Base-by-base conservation (phyloP, 2,888 invertebrate species). In the Helleia helle region DNA sequence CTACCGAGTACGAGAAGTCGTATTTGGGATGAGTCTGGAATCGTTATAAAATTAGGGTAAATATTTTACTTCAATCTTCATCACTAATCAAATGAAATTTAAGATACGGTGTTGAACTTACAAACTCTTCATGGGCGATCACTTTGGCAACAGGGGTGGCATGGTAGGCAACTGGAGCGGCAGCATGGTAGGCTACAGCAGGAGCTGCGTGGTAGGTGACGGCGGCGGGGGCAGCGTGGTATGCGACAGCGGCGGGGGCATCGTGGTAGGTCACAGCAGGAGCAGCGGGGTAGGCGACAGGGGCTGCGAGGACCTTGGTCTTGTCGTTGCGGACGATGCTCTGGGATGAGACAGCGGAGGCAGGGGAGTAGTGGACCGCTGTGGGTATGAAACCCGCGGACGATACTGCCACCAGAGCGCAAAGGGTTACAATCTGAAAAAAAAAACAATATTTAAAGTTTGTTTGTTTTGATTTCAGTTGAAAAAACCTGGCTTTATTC, bases 1-100 rank as follows among this genome's bases (percentile, higher is more conserved):
- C 70, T 9, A 86, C 83, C 28, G 81, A 79, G 62, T 86, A 86
- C 43, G 65, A 71, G 66, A 72, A 85, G 54, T 76, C 71, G 58
- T 74, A 74, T 53, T 71, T 64, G 36, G 73, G 71, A 58, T 66
- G 51, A 3, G 62, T 55, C 68, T 68, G 48, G 6, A 47, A 46
- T 14, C 18, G 18, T 18, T n/a, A 3, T 3, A 5, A 18, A 18
- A 18, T 18, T 18, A 18, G 4, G 4, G 18, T 4, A 5, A 3
- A 18, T 18, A 3, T 4, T 4, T 5, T 18, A 5, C 18, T 5
- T 18, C 5, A 18, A 7, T 2, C 2, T 2, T 4, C 9, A 2
- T 13, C 28, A 12, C 13, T 11, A 28, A 12, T 9, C 7, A 28
- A 3, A 9, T 11, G 9, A 28, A n/a, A 28, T 11, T 11, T 6